Evolutionary conservation across 2,797 vertebrate genomes (phyloP).

Genomic region (Darevskia mixta): DNA sequence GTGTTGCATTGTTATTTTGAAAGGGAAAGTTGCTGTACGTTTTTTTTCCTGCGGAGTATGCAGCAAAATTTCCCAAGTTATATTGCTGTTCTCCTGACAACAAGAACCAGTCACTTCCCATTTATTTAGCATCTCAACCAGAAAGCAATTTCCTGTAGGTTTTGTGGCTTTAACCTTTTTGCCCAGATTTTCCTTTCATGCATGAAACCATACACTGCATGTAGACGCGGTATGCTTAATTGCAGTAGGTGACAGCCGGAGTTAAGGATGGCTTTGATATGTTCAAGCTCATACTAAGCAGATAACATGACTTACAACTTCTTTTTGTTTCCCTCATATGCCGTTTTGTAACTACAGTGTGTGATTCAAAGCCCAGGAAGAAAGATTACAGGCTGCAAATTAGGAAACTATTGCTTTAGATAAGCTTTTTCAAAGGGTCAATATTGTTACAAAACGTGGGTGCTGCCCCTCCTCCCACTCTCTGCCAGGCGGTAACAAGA

Average conservation of each 20-base stretch:
- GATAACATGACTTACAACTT: neutral
- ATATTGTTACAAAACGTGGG: too few species aligned
- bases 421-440: neutral
- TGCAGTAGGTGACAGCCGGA: rapidly evolving
- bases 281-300: neutral
- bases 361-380: neutral
- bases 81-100: neutral
- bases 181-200: neutral
- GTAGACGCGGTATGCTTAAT: rapidly evolving
- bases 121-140: slow-evolving; percentile 28
- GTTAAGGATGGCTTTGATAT: rapidly evolving
- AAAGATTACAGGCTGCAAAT: neutral
- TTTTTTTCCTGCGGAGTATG: neutral
- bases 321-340: neutral
- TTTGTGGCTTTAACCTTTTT: neutral
- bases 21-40: neutral
- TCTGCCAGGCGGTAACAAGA: too few species aligned
- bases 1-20: neutral
- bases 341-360: neutral
- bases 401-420: neutral
- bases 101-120: slow-evolving; percentile 42
- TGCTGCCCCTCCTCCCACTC: too few species aligned
- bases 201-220: neutral
- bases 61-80: neutral
- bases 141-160: slow-evolving; percentile 47